A percentile compares a stretch with the other conserved stretches of the same genome.
Conservation (phyloP, 1,140 invertebrate species). For the Charaxes varanes region DNA sequence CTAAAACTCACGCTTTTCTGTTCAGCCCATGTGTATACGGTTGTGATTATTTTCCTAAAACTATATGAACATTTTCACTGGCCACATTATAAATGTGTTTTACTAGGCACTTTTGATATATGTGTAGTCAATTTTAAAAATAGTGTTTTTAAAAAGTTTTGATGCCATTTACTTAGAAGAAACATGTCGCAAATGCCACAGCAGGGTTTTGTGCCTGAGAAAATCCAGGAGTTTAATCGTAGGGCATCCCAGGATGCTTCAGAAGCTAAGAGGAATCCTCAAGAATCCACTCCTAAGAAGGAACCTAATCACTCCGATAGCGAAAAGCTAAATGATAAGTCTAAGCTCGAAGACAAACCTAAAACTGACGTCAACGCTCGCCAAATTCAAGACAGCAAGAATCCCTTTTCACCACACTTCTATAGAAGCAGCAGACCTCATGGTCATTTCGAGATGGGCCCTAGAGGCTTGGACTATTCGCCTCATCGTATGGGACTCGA, state of each 20-base stretch:
- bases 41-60: slow-evolving; percentile 57
- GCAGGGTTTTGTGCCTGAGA: slow-evolving; percentile 65
- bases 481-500: slow-evolving; percentile 63
- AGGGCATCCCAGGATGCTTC: slow-evolving; percentile 52
- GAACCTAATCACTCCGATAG: slow-evolving; percentile 41
- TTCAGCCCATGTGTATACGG: slow-evolving; percentile 46
- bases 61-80: slow-evolving; percentile 21
- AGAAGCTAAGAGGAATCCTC: slow-evolving; percentile 28
- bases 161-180: slow-evolving; percentile 45
- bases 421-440: slow-evolving; percentile 48
- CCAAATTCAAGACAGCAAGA: slow-evolving; percentile 45
- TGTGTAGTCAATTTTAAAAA: slow-evolving; percentile 46
- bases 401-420: slow-evolving; percentile 57
- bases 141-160: slow-evolving; percentile 46
- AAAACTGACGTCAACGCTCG: slow-evolving; percentile 33
- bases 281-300: slow-evolving; percentile 42
- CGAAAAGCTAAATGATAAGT: slow-evolving; percentile 32
- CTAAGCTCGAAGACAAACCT: slow-evolving; percentile 32
- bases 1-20: not conserved
- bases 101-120: slow-evolving; percentile 39
- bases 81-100: slow-evolving; percentile 36
- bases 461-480: slow-evolving; percentile 65
- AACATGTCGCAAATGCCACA: slow-evolving; percentile 64
- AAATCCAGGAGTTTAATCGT: slow-evolving; percentile 63
- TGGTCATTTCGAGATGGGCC: slow-evolving; percentile 69